These are phyloP conservation scores for Atlantisia rogersi DNA, from an alignment of 2,113 vertebrate species.

Conservation along the genomic window DNA sequence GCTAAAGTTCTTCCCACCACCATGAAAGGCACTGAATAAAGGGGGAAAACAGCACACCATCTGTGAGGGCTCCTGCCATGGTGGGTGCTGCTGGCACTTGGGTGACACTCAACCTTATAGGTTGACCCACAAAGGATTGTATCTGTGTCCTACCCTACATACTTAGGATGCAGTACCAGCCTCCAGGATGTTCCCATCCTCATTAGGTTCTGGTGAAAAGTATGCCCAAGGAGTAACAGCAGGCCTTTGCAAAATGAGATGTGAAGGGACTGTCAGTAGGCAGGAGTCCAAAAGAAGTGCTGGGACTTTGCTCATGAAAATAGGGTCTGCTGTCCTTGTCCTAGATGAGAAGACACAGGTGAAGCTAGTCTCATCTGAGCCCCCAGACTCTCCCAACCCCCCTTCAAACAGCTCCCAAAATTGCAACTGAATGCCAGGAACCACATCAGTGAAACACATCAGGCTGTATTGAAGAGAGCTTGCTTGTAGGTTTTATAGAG, in stretches of 20 bases:
- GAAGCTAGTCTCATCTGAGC: background rate
- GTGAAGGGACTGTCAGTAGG: background rate
- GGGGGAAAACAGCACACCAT: background rate
- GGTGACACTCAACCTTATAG: background rate
- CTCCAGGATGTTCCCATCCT: background rate
- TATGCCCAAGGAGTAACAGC: background rate
- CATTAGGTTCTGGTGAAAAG: background rate
- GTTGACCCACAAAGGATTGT: background rate
- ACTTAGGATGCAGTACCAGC: background rate
- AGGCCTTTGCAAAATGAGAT: background rate
- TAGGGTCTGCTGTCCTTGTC: background rate
- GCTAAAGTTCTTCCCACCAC: background rate
- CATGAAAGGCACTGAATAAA: fast-evolving
- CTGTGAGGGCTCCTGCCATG: background rate
- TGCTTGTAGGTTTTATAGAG: background rate
- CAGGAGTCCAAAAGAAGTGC: background rate
- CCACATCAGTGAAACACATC: background rate
- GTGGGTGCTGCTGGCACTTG: background rate
- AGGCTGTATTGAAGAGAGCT: background rate
- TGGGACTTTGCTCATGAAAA: background rate
- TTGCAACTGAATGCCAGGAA: background rate
- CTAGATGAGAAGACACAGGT: background rate
- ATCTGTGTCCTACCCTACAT: background rate
- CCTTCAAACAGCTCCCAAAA: background rate
- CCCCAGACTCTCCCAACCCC: background rate